Percentiles rank a stretch among this genome's conserved stretches.
Evolutionary conservation across 2,797 vertebrate genomes (phyloP).

Genomic region (Tiaroga cobitis): DNA sequence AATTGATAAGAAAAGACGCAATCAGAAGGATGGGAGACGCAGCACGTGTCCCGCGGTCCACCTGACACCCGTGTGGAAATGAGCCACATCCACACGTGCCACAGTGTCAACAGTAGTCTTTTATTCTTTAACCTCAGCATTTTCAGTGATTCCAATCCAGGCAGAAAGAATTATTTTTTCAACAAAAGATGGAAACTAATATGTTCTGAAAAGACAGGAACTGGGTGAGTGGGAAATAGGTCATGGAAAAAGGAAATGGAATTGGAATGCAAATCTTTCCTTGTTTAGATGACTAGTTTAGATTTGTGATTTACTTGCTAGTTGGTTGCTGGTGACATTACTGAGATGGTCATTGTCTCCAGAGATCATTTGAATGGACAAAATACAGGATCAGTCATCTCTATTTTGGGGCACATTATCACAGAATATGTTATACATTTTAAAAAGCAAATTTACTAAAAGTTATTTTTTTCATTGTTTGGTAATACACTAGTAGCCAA

Average conservation of each 20-base stretch:
- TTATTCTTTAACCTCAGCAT: constrained; percentile 32
- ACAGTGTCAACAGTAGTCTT: background rate
- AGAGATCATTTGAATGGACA: background rate
- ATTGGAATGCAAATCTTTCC: background rate
- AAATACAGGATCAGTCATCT: background rate
- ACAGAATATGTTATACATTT: background rate
- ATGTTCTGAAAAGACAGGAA: constrained; percentile 5
- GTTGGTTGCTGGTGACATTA: background rate
- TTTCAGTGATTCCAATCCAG: constrained; percentile 19
- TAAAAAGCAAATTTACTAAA: background rate
- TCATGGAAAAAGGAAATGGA: constrained; percentile 16
- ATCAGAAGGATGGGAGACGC: background rate
- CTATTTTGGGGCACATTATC: background rate
- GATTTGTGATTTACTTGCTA: background rate
- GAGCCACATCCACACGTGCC: constrained; percentile 46
- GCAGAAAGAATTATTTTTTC: background rate
- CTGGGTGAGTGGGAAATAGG: background rate
- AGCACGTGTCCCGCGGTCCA: constrained; percentile 55
- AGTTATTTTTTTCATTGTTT: background rate
- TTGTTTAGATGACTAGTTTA: background rate
- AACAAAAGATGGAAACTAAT: constrained; percentile 26
- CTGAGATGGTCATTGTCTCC: background rate
- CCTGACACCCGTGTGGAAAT: constrained; percentile 52
- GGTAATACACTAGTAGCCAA: background rate
- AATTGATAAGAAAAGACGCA: constrained; percentile 24